phyloP scores from a whole-genome alignment of 2,888 invertebrate genomes.

The Zeuzera pyrina region DNA sequence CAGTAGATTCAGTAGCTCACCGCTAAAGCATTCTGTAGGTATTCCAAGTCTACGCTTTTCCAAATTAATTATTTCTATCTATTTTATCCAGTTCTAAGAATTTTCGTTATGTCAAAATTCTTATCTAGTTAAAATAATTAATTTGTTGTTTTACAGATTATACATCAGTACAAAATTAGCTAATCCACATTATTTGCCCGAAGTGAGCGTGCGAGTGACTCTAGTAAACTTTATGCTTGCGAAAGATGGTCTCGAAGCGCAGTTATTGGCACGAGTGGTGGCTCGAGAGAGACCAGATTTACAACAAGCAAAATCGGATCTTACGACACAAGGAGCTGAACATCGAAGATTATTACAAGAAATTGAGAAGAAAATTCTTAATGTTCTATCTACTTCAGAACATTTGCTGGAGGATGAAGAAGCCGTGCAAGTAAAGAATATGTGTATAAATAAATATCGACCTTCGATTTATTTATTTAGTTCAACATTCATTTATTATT shows the following conservation, averaged over 20 bases:
- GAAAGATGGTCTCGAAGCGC: slow-evolving; percentile 89
- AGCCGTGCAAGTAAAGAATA: slow-evolving; percentile 78
- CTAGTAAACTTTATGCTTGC: slow-evolving; percentile 95
- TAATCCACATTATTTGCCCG: slow-evolving; percentile 95
- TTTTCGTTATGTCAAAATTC: not conserved
- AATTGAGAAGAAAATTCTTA: slow-evolving; percentile 92
- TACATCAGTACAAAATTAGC: slow-evolving; percentile 94
- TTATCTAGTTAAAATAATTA: not conserved
- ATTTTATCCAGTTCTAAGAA: too few species aligned
- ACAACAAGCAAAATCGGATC: slow-evolving; percentile 89
- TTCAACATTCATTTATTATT: not conserved
- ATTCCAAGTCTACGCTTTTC: too few species aligned
- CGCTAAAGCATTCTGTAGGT: too few species aligned
- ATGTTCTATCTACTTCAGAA: slow-evolving; percentile 62
- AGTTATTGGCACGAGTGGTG: slow-evolving; percentile 90
- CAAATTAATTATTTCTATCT: too few species aligned
- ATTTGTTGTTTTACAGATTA: slow-evolving; percentile 78
- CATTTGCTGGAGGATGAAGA: slow-evolving; percentile 89
- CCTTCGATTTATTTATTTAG: not conserved
- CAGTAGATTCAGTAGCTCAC: too few species aligned
- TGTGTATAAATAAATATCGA: too few species aligned
- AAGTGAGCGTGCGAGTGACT: slow-evolving; percentile 93
- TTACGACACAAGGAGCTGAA: slow-evolving; percentile 91
- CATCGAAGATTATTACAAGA: slow-evolving; percentile 87
- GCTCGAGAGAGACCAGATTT: slow-evolving; percentile 93